A percentile compares a stretch with the other conserved stretches of the same genome.
Conservation (phyloP, 2,113 vertebrate genomes). For the Oryzias celebensis region DNA sequence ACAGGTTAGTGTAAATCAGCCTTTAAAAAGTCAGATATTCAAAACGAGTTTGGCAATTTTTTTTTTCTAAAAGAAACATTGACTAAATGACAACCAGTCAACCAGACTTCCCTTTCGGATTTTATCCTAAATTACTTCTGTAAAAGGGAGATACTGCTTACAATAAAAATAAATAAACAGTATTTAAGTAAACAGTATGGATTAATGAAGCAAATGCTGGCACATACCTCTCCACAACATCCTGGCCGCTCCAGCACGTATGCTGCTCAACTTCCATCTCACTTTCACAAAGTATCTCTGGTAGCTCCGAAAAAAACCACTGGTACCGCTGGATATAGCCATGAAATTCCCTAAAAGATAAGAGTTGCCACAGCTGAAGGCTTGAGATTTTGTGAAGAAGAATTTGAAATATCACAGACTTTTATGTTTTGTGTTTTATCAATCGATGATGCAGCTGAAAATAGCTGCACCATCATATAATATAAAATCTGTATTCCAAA, state of each 20-base stretch:
- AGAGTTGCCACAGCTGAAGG: neutral
- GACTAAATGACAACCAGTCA: neutral
- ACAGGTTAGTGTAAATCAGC: no score
- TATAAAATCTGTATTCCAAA: neutral
- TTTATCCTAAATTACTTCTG: neutral
- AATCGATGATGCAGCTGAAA: neutral
- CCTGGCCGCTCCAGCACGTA: constrained; percentile 88
- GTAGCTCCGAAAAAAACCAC: constrained; percentile 84
- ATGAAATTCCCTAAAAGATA: constrained; percentile 83
- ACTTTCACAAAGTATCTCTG: constrained; percentile 87
- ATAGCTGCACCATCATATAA: neutral
- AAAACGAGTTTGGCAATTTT: no score
- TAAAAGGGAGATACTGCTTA: neutral
- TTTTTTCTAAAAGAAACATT: neutral
- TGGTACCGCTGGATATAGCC: constrained; percentile 85
- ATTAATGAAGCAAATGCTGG: neutral
- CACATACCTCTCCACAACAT: constrained; percentile 87
- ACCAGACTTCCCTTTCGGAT: neutral
- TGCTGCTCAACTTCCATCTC: constrained; percentile 86
- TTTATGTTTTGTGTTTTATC: neutral
- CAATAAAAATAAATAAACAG: no score
- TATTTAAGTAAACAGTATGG: no score
- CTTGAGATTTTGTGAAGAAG: neutral
- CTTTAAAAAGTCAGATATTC: no score
- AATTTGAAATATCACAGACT: neutral